Evolutionary conservation across 2,797 vertebrate species (phyloP).

Genomic region (Hemitrygon akajei): DNA sequence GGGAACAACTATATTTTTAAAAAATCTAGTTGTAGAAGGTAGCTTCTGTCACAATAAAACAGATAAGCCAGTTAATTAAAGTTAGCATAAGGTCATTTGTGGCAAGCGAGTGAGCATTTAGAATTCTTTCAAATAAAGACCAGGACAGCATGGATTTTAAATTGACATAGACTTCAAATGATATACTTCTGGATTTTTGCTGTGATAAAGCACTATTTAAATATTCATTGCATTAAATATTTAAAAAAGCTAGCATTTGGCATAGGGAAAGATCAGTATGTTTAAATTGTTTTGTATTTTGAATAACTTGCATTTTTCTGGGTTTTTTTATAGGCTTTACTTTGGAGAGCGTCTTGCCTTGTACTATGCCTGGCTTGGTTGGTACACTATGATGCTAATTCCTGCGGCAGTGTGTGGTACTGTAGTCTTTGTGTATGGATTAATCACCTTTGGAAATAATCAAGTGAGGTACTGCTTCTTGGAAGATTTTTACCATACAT

Average conservation of each 20-base stretch:
- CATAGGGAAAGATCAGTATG: neutral
- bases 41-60: no score
- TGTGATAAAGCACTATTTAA: neutral
- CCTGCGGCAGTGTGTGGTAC: constrained; percentile 65
- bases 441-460: constrained; percentile 64
- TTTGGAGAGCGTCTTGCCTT: constrained; percentile 91
- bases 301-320: neutral
- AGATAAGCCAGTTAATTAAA: no score
- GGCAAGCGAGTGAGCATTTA: neutral
- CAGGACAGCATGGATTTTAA: neutral
- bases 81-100: no score
- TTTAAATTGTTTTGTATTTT: neutral
- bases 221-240: neutral
- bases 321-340: constrained; percentile 63
- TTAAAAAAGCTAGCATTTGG: neutral
- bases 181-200: neutral
- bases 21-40: neutral
- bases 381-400: constrained; percentile 81
- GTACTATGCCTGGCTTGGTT: constrained; percentile 89
- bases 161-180: no score
- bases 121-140: neutral
- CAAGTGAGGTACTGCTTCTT: constrained; percentile 75
- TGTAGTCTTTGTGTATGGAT: constrained; percentile 67
- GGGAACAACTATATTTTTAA: neutral
- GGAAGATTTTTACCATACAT: neutral